Base-by-base conservation (phyloP, 2,888 invertebrate genomes). In the Blastobasis adustella region DNA sequence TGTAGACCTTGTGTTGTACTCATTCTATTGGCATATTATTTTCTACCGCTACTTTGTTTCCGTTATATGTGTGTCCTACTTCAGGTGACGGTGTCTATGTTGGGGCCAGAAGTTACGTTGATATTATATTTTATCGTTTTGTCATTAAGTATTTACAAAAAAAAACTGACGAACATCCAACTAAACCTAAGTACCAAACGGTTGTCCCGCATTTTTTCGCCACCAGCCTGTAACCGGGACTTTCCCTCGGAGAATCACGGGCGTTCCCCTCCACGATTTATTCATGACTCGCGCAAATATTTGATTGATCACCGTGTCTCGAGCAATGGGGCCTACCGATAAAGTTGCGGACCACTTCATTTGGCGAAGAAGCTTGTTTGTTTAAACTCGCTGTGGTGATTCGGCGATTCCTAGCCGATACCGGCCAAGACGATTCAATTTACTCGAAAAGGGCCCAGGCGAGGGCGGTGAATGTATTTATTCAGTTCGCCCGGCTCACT, bases 291-390 rank as follows among this genome's bases (percentile, higher is more conserved):
- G 61, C 71, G 77, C 76, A 74, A 77, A 84, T 83, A 83, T 84
- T 85, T 87, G 86, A 87, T 87, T 86, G 86, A 87, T 87, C 75
- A 76, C 77, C 66, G 62, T 69, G 78, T 82, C 84, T 76, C 54
- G 71, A 77, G 76, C 81, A 83, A 81, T 82, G 73, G 71, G 68
- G 69, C 66, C 65, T 61, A 23, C 69, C 77, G 76, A 82, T 83
- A 79, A 84, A 83, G 76, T 82, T 79, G 75, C 76, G 66, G 71
- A 77, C 75, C 75, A 79, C 84, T 84, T 83, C 80, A 83, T 84
- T 80, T 79, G 66, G 68, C 67, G 73, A 73, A 77, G 77, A 79
- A 72, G 67, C 66, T 66, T 23, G 67, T 69, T 79, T 83, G 82
- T 83, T 82, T 78, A 73, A 81, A 77, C 67, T 78, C 69, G 62